Conservation (phyloP, 2,888 invertebrate genomes). For the Pristionchus fissidentatus region DNA sequence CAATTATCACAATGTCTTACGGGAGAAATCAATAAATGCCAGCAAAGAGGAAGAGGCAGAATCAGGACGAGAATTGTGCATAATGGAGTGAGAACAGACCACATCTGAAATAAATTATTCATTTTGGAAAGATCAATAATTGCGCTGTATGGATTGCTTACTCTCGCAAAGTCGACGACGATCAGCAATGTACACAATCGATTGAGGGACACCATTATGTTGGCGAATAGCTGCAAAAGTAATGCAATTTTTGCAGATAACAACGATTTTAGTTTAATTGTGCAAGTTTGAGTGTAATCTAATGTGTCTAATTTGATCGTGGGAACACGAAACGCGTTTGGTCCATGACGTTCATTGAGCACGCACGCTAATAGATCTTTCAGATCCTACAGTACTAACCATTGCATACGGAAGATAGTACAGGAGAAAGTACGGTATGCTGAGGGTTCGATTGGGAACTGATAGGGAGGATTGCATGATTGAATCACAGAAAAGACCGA, state of each 20-base stretch:
- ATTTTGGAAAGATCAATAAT: too few species aligned
- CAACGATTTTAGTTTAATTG: too few species aligned
- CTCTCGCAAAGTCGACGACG: too few species aligned
- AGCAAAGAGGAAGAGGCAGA: conserved; percentile 26
- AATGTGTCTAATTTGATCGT: too few species aligned
- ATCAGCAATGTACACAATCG: too few species aligned
- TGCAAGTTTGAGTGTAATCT: too few species aligned
- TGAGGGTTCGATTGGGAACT: not conserved
- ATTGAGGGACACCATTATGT: not conserved
- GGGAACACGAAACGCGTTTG: too few species aligned
- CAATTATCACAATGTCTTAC: too few species aligned
- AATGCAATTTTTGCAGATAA: too few species aligned
- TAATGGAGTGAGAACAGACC: conserved; percentile 20
- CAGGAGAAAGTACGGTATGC: not conserved
- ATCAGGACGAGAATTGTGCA: conserved; percentile 10
- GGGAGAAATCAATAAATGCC: conserved; percentile 40
- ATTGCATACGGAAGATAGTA: not conserved
- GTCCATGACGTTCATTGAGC: too few species aligned
- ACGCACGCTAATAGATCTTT: too few species aligned
- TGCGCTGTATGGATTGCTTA: not conserved
- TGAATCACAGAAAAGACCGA: not conserved
- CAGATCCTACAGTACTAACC: too few species aligned
- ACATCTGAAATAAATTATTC: not conserved
- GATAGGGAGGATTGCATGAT: not conserved
- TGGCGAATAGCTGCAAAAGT: not conserved